Percentiles rank a stretch among this genome's conserved stretches.
These are phyloP conservation scores for Aurelia aurita complex sp. Pacific DNA, from an alignment of 30 jellyfish, hydroid and myxozoan genomes.

Conservation along the genomic window DNA sequence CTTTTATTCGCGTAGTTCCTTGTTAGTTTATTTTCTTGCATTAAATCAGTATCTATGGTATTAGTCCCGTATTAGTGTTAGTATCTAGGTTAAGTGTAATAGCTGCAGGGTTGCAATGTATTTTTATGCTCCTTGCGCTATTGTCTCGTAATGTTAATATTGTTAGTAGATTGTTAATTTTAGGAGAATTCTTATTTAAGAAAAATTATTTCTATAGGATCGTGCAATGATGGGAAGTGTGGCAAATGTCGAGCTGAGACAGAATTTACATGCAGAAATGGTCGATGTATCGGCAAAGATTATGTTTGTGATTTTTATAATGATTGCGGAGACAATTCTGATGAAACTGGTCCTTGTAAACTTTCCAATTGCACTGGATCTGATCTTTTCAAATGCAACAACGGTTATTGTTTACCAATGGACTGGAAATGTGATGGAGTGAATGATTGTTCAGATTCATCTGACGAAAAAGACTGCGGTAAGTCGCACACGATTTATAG, in stretches of 20 bases:
- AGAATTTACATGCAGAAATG: conserved; percentile 82
- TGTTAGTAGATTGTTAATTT: too few relatives aligned
- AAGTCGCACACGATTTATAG: conserved; percentile 1
- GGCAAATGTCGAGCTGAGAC: conserved; percentile 71
- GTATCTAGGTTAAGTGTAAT: too few relatives aligned
- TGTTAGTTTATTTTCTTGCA: too few relatives aligned
- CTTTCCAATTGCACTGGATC: conserved; percentile 33
- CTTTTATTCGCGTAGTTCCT: too few relatives aligned
- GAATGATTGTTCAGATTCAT: conserved; percentile 87
- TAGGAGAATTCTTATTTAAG: too few relatives aligned
- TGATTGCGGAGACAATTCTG: conserved; percentile 98
- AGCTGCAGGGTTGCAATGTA: too few relatives aligned
- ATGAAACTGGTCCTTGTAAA: conserved; percentile 65
- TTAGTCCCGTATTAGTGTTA: too few relatives aligned
- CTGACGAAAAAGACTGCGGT: conserved; percentile 83
- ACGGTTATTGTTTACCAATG: conserved; percentile 63
- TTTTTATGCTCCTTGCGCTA: too few relatives aligned
- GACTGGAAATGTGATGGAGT: conserved; percentile 86
- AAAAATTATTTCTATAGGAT: conserved; percentile 9
- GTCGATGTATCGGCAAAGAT: conserved; percentile 68
- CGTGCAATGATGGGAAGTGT: conserved; percentile 51
- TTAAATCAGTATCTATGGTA: too few relatives aligned
- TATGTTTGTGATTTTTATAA: conserved; percentile 84
- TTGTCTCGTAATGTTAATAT: too few relatives aligned
- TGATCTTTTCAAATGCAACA: conserved; percentile 41